Evolutionary conservation across 53 echinoderm and acorn worm species (phyloP).

Genomic region (Paracentrotus lividus): DNA sequence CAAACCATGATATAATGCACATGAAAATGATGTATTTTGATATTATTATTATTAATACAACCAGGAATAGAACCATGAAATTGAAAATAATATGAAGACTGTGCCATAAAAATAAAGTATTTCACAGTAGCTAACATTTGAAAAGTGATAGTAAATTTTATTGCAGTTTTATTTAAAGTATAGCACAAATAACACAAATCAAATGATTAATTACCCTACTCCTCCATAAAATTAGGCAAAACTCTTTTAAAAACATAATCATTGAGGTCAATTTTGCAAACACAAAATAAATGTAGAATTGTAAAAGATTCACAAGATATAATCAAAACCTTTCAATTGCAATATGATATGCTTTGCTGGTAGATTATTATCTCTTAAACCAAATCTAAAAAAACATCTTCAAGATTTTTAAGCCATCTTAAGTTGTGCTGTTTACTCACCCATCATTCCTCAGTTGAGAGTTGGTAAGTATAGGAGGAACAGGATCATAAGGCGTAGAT

Average conservation of each 20-base stretch:
- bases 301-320: neutral
- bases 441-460: constrained; percentile 11
- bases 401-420: neutral
- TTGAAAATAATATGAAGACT: neutral
- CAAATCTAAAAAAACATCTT: neutral
- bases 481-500: constrained; percentile 60
- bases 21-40: constrained; percentile 1
- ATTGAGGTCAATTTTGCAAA: neutral
- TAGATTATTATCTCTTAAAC: neutral
- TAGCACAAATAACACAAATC: neutral
- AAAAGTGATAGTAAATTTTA: neutral
- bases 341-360: too few species aligned
- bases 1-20: neutral
- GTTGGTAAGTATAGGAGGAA: constrained; percentile 54
- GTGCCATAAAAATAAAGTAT: neutral
- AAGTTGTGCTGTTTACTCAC: neutral
- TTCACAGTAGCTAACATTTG: neutral
- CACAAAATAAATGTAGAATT: neutral
- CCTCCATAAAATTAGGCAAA: neutral
- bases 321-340: neutral
- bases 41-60: neutral
- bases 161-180: neutral
- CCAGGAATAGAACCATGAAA: constrained; percentile 1
- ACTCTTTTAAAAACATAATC: neutral
- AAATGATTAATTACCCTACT: neutral